Conservation (phyloP, 2,797 vertebrate species). For the Hypotaenidia okinawae region DNA sequence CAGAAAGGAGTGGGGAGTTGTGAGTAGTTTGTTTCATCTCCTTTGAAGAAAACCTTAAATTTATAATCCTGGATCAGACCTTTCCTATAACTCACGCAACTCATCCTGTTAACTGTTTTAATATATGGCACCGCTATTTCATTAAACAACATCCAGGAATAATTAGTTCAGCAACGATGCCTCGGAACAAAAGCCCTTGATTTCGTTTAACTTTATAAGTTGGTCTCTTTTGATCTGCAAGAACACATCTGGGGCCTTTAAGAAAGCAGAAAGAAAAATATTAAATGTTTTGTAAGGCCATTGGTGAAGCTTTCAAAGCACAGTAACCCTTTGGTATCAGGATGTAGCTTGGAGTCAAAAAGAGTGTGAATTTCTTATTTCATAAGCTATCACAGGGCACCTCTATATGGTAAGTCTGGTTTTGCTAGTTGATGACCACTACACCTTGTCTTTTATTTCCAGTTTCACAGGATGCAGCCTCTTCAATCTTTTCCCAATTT, state of each 20-base stretch:
- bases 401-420: background rate
- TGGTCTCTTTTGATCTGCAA: constrained; percentile 81
- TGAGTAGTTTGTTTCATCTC: constrained; percentile 78
- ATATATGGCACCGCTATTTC: constrained; percentile 81
- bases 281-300: constrained; percentile 70
- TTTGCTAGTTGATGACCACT: background rate
- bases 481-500: background rate
- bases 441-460: background rate
- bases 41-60: constrained; percentile 80
- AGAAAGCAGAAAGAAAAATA: constrained; percentile 83
- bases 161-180: constrained; percentile 84
- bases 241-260: constrained; percentile 84
- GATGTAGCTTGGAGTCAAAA: background rate
- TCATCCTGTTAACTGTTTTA: constrained; percentile 81
- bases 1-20: constrained; percentile 75
- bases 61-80: constrained; percentile 80
- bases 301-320: constrained; percentile 66
- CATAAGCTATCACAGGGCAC: background rate
- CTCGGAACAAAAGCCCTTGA: constrained; percentile 83
- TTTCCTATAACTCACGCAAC: constrained; percentile 80
- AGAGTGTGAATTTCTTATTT: constrained; percentile 9
- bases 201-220: constrained; percentile 82
- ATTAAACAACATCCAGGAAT: constrained; percentile 86
- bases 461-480: background rate
- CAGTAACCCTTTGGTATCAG: constrained; percentile 79